A percentile compares a stretch with the other conserved stretches of the same genome.
Evolutionary conservation across 2,113 vertebrate species (phyloP).

Genomic region (Oryzias javanicus): DNA sequence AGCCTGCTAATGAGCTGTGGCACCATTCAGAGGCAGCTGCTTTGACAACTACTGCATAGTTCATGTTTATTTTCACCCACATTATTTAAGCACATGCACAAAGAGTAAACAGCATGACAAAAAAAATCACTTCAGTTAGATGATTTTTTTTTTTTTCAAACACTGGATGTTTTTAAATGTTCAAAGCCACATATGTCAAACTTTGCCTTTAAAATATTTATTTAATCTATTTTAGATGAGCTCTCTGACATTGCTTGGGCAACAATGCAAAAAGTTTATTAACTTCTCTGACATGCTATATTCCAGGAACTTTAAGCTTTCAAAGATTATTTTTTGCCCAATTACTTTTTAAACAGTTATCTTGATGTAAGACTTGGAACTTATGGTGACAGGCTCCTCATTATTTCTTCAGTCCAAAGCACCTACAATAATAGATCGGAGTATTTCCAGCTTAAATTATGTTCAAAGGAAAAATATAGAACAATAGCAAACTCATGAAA

Average conservation of each 20-base stretch:
- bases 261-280: background rate
- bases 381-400: conserved; percentile 11
- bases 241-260: background rate
- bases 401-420: background rate
- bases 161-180: background rate
- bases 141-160: conserved; percentile 8
- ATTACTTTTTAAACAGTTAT: background rate
- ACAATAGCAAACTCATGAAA: too few species aligned
- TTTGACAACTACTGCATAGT: conserved; percentile 39
- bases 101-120: background rate
- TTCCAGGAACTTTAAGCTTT: background rate
- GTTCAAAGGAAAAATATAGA: too few species aligned
- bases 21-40: conserved; percentile 44
- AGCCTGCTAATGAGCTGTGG: conserved; percentile 55
- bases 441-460: too few species aligned
- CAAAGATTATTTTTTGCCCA: background rate
- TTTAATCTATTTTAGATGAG: background rate
- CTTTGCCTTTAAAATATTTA: background rate
- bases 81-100: background rate
- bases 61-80: background rate
- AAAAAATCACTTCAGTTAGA: background rate
- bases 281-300: background rate
- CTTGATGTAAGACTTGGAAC: background rate
- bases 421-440: too few species aligned
- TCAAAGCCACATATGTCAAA: background rate